Evolutionary conservation across 2,113 vertebrate species (phyloP), one percentile per base, ranked within the genome.

Genomic region (Egretta garzetta): DNA sequence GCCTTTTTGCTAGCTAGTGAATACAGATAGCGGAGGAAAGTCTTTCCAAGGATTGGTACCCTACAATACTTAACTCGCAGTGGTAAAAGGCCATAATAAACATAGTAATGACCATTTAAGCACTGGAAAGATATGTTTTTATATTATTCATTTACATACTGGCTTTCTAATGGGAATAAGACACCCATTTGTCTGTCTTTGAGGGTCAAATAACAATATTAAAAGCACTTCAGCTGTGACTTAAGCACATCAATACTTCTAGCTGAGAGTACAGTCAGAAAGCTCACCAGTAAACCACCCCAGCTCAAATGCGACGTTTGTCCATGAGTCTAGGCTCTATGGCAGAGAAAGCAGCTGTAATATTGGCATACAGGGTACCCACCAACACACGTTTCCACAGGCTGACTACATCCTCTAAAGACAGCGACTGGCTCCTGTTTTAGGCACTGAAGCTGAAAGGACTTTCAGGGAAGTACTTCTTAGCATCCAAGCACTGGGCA

Each of bases 251-350:
- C 63, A 95, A 95, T 74, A 93, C 58, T 68, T 93, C 50, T 14
- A 85, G 73, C 70, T 92, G 89, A 74, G 87, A 91, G 90, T 86
- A 87, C 59, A 89, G 70, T 64, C 88, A 67, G 14, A 94, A 89
- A 97, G 77, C 77, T 92, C 86, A 5, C n/a, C 75, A 96, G 96
- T 81, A 96, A 97, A 53, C 74, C 86, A 98, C 58, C 56, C 64
- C 80, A 84, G 87, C 24, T 96, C 91, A 94, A 92, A 95, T 35
- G 84, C 45, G 77, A 52, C 66, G 53, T 37, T 56, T 86, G 19
- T 32, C 39, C 45, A 27, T 1, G 20, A 53, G 8, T 53, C 30
- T 49, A n/a, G 24, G 50, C 24, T 86, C 75, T 37, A 39, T 2
- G 23, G 71, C 80, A 77, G 37, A 60, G 56, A 77, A 55, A 93